Evolutionary conservation across 1,140 invertebrate species (phyloP), one percentile per base, ranked within the genome.

Genomic region (Dinothrombium tinctorium): DNA sequence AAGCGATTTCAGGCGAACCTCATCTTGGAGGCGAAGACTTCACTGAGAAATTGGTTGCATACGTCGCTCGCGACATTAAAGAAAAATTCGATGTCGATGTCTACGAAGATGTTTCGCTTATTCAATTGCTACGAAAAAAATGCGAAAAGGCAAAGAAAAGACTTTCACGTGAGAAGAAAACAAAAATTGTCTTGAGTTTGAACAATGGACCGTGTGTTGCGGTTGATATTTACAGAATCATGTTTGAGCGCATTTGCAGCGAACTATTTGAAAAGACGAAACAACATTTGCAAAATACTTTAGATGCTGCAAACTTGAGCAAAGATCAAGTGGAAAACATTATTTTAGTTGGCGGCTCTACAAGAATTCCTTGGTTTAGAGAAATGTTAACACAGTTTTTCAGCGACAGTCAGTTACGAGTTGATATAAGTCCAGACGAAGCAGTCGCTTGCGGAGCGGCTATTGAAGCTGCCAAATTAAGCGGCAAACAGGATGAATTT

Each of bases 401-500:
- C 37, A 42, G 42, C 21, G 46, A 46, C 4, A 50, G 41, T 26
- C 11, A 40, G 24, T 32, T 47, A 14, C 45, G 51, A 14, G 39
- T 20, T 8, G 29, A 12, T 6, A 54, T 60, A 42, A 59, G 60
- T 46, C 59, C 60, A 8, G 59, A 62, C 42, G 59, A 63, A 42
- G 58, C 57, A 23, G 60, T 62, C 8, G 59, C 59, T 25, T 57
- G 52, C 43, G 59, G 59, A n/a, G 59, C 59, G 20, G 57, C 58
- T 11, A 47, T 60, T 21, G 57, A 60, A 39, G 56, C 46, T 14
- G 43, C 42, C 1, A 45, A 52, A 14, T n/a, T 55, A 1, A 35
- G 14, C 23, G 50, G 43, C n/a, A 42, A 53, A 23, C 56, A 47
- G 33, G 43, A 50, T 25, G 38, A 29, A 24, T 50, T 33, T 22